Evolutionary conservation across 2,888 invertebrate genomes (phyloP), one percentile per base, ranked within the genome.

Genomic region (Ormyrus labotus): DNA sequence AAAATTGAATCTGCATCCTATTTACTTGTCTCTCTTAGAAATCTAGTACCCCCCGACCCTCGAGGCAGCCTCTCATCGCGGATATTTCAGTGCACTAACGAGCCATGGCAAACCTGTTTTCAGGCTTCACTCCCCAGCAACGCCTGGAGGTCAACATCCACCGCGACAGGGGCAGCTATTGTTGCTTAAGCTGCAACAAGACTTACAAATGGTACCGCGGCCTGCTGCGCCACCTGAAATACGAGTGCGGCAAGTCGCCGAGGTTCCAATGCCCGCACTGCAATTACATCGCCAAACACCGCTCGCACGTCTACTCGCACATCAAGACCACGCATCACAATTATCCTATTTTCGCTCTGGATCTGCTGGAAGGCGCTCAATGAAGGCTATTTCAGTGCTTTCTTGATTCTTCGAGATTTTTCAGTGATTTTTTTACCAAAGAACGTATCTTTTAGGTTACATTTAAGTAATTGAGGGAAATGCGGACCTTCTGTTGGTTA

Each of bases 151-250:
- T 34, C 34, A 34, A 34, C 34, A 51, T 67, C 4, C 69, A 78
- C 19, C 68, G 74, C 0, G 57, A 82, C 74, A 63, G 85, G 11
- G 88, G 88, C 55, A 86, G 71, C 80, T 89, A 84, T 79, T 88
- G 91, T 60, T 93, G 93, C 84, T 90, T 91, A 6, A 91, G 91
- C 64, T 93, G 93, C 85, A 89, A 91, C 61, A 93, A 92, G 85
- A 89, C 90, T 64, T 93, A 93, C 87, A 93, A 92, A 72, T 92
- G 93, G 88, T 92, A 93, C 85, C 92, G 93, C 5, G 93, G 93
- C 80, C 89, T 94, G 76, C 92, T 93, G 84, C 90, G 93, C 19
- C 93, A 88, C 47, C 83, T 88, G 63, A 88, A 85, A 60, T 90
- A 86, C 85, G 89, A 88, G 76, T 91, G 91, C 81, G 89, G 90